phyloP scores from a whole-genome alignment of 53 echinoderm and acorn worm genomes.

The Apostichopus leukothele region DNA sequence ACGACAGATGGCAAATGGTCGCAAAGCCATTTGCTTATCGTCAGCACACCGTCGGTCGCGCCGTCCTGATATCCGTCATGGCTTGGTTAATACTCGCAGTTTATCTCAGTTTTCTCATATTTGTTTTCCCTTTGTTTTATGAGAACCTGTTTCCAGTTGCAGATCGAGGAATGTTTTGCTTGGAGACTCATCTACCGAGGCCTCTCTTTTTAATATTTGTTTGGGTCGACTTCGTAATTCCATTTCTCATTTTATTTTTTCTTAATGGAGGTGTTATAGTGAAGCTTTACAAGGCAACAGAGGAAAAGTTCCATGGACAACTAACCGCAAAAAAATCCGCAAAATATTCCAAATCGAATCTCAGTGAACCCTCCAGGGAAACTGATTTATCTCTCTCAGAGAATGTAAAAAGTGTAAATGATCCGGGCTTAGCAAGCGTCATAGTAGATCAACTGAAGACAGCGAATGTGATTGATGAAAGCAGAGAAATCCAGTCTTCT shows the following conservation, averaged over 20 bases:
- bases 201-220: neutral
- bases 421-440: neutral
- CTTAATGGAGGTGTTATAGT: neutral
- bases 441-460: neutral
- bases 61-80: neutral
- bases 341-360: neutral
- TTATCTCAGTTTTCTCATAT: neutral
- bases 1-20: neutral
- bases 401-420: no score
- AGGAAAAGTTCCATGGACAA: neutral
- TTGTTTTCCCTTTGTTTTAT: neutral
- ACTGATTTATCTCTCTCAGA: neutral
- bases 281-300: neutral
- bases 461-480: neutral
- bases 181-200: neutral
- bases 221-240: neutral
- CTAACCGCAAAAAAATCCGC: no score
- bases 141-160: neutral
- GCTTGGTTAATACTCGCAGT: neutral
- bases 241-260: neutral
- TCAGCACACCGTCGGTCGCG: neutral
- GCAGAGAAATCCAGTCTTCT: neutral
- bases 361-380: neutral
- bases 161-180: neutral
- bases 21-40: conserved; percentile 7